Base-by-base conservation (phyloP, 2,113 vertebrate genomes). In the Aphyosemion australe region DNA sequence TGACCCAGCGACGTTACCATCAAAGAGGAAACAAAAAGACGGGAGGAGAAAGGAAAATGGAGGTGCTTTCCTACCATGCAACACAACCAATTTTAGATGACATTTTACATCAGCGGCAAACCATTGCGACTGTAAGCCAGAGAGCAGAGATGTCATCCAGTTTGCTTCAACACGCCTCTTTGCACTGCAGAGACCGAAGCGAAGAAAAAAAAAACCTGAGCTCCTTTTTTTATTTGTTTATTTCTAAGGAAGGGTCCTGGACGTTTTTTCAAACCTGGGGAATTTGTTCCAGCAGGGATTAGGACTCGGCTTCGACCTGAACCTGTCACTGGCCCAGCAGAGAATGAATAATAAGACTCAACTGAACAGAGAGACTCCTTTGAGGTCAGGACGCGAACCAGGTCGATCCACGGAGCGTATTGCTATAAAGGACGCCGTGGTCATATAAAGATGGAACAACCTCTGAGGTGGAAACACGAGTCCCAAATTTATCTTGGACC, bases 51-150 rank as follows among this genome's bases (percentile, higher is more conserved):
- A 74, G 32, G 67, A 48, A 84, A 79, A 73, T 19, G 53, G 43
- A 73, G 79, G 72, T 61, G 48, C 61, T 77, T 77, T 76, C 75
- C 75, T 53, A 63, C 26, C 4, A 73, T 61, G 77, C 75, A 81
- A 84, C 78, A 61, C 57, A 84, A 76, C 71, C 85, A 87, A 84
- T 89, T 87, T 72, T 71, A 82, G 79, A 55, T 87, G 84, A 87
- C 87, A 86, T 89, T 87, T 86, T 73, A 87, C 76, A 83, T 78
- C 85, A 78, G 65, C 73, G 63, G 68, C 53, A 71, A 74, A 80
- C 73, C 51, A 54, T 75, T 43, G 52, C 65, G 75, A 71, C 74
- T 68, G 70, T 59, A 9, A 46, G 71, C 56, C 69, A 52, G 57
- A 70, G 84, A 63, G 72, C 75, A 71, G 49, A 6, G 55, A 81